Evolutionary conservation across 2,888 invertebrate species (phyloP), one percentile per base, ranked within the genome.

Genomic region (Stenodema calcarata): DNA sequence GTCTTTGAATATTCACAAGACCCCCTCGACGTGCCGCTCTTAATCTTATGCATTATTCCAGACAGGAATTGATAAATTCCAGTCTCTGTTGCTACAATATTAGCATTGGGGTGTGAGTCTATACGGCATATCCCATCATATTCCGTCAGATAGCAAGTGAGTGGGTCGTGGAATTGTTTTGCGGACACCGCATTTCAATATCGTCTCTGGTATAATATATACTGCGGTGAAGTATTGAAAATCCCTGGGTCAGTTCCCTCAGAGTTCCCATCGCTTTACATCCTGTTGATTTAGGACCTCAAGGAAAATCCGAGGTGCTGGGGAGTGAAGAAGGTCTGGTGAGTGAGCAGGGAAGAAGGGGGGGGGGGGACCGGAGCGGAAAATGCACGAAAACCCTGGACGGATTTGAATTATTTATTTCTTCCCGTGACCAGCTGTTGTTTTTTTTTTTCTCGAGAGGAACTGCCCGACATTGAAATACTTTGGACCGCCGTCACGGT

Each of bases 391-490:
- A 62, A 54, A 62, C 23, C 62, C 23, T 62, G n/a, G 62, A 23
- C 23, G 62, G 62, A 62, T 62, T 62, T 62, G 62, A 62, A 62
- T 62, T 62, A 62, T 62, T 62, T 62, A 62, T 62, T 23, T 62
- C 62, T 62, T 62, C 62, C 62, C 62, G 62, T 62, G 62, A 62
- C 62, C 62, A 62, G 62, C 62, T 62, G 62, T 62, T 62, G 62
- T 62, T 62, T 62, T 62, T 62, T 62, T n/a, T n/a, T n/a, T n/a
- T n/a, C n/a, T n/a, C n/a, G 23, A 62, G 12, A 62, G 62, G 62
- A 62, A 62, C 62, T 23, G 27, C 23, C 62, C 62, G 62, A 62
- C 62, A 62, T 62, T 62, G 62, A 23, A 23, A 62, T 62, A 62
- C 62, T 62, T 62, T 27, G 62, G 27, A 23, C 18, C n/a, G 9